Evolutionary conservation across 2,888 invertebrate genomes (phyloP).

Genomic region (Ellobium chinense): DNA sequence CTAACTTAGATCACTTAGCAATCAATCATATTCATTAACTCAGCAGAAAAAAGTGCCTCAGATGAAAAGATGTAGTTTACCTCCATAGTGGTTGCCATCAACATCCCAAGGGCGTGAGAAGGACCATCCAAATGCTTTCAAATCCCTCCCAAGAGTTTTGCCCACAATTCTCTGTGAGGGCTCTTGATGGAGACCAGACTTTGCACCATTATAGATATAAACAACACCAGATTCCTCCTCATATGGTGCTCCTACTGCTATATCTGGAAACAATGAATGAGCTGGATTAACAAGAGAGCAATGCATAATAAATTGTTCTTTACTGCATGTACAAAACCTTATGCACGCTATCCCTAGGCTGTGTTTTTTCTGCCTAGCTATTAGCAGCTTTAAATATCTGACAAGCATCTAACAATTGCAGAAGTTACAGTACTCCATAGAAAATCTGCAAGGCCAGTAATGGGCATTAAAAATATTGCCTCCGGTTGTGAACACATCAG

Average conservation of each 20-base stretch:
- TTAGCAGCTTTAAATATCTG: no score
- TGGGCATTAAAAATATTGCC: no score
- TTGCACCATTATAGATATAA: slow-evolving; percentile 58
- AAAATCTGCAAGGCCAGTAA: no score
- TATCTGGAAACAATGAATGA: slow-evolving; percentile 43
- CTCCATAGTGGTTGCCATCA: slow-evolving; percentile 55
- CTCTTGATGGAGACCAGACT: slow-evolving; percentile 41
- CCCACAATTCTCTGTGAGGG: slow-evolving; percentile 55
- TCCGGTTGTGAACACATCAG: no score
- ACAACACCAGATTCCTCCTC: slow-evolving; percentile 56
- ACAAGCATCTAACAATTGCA: no score
- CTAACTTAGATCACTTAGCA: no score
- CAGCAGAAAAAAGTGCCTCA: no score
- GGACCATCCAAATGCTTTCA: slow-evolving; percentile 56
- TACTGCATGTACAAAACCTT: background rate
- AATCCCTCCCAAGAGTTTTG: slow-evolving; percentile 40
- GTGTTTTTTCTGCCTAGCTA: no score
- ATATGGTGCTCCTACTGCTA: slow-evolving; percentile 60
- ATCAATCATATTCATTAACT: no score
- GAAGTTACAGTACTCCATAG: no score
- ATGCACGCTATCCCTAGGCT: no score
- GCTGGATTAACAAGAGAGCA: background rate
- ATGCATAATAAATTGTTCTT: background rate
- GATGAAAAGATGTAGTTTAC: no score
- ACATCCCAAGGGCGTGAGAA: slow-evolving; percentile 56